Evolutionary conservation across 2,797 vertebrate species (phyloP).

Genomic region (Chromobotia macracanthus): DNA sequence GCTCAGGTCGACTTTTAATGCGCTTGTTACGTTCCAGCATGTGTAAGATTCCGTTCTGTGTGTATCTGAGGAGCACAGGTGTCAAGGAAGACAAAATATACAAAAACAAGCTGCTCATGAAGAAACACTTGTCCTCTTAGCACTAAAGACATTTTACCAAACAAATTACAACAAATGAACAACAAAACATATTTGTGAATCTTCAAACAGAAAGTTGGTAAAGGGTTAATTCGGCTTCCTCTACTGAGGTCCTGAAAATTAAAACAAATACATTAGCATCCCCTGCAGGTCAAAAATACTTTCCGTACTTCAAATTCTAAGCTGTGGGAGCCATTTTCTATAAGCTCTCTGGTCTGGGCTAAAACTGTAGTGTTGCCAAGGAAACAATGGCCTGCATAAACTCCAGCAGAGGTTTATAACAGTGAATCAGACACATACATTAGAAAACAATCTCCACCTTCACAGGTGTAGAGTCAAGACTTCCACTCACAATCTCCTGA

Average conservation of each 20-base stretch:
- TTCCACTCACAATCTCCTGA: too few relatives aligned
- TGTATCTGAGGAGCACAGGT: constrained; percentile 84
- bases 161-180: neutral
- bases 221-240: constrained; percentile 15
- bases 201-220: neutral
- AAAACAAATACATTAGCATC: neutral
- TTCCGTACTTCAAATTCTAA: too few relatives aligned
- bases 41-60: constrained; percentile 97
- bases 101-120: neutral
- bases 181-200: constrained; percentile 14
- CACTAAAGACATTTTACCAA: neutral
- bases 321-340: too few relatives aligned
- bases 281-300: neutral
- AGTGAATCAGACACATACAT: too few relatives aligned
- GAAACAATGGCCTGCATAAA: too few relatives aligned
- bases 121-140: neutral
- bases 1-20: constrained; percentile 93
- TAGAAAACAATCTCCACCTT: too few relatives aligned
- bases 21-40: constrained; percentile 99
- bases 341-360: too few relatives aligned
- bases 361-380: too few relatives aligned
- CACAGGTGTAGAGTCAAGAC: too few relatives aligned
- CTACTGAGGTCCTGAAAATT: neutral
- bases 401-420: too few relatives aligned
- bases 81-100: constrained; percentile 74